Evolutionary conservation across 1,140 invertebrate species (phyloP).

Genomic region (Drosophila nasuta): DNA sequence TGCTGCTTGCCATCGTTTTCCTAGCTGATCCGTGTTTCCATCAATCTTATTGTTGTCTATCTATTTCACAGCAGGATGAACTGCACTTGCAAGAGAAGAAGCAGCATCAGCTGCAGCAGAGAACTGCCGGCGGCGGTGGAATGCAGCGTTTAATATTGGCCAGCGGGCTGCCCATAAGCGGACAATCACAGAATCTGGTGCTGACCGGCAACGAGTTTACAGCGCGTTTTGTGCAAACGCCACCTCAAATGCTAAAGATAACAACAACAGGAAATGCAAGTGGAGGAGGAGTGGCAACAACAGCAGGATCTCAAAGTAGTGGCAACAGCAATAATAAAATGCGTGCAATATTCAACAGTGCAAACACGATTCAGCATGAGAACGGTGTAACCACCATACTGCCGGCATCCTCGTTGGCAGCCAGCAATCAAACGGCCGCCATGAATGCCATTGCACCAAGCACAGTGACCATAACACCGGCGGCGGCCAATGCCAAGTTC

Average conservation of each 20-base stretch:
- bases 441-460: constrained; percentile 80
- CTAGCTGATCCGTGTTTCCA: not conserved
- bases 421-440: constrained; percentile 72
- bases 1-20: not conserved
- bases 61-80: constrained; percentile 68
- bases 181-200: constrained; percentile 75
- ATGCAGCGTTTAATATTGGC: constrained; percentile 72
- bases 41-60: not conserved
- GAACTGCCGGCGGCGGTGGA: constrained; percentile 20
- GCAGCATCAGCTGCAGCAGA: not conserved
- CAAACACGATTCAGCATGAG: constrained; percentile 78
- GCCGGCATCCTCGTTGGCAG: constrained; percentile 77
- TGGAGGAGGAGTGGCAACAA: not conserved
- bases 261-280: constrained; percentile 5
- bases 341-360: constrained; percentile 81
- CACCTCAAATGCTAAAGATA: constrained; percentile 30
- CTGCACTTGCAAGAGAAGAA: constrained; percentile 51
- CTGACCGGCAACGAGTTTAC: constrained; percentile 78
- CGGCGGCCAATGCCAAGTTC: constrained; percentile 49
- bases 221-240: constrained; percentile 69
- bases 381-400: constrained; percentile 80
- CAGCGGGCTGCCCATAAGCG: constrained; percentile 73
- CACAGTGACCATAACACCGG: constrained; percentile 80
- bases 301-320: constrained; percentile 63
- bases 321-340: constrained; percentile 64